phyloP scores from a whole-genome alignment of 2,888 invertebrate species.

The Drosophila stalkeri region DNA sequence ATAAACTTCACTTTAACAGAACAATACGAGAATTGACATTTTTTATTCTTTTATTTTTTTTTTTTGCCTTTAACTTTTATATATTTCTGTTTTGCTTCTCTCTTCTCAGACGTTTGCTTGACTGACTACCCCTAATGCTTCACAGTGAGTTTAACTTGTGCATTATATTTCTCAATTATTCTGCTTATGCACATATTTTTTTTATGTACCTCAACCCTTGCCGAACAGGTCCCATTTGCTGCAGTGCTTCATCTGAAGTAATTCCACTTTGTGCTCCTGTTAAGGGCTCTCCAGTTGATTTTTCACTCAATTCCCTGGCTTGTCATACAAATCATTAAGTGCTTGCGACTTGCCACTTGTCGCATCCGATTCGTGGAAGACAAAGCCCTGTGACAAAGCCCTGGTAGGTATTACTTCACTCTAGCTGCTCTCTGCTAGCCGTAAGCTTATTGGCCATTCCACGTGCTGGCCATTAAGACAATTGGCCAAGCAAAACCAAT shows the following conservation, averaged over 20 bases:
- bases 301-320: slow-evolving; percentile 18
- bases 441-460: slow-evolving; percentile 57
- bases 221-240: neutral
- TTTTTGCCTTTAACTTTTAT: neutral
- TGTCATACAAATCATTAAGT: slow-evolving; percentile 35
- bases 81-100: neutral
- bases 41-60: neutral
- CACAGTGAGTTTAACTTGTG: neutral
- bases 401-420: slow-evolving; percentile 8
- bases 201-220: neutral
- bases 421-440: slow-evolving; percentile 14
- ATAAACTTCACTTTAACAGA: neutral
- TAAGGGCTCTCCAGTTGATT: slow-evolving; percentile 13
- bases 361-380: slow-evolving; percentile 32
- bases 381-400: slow-evolving; percentile 25
- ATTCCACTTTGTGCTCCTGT: slow-evolving; percentile 1
- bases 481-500: slow-evolving; percentile 78
- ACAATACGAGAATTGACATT: neutral
- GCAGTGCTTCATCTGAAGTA: neutral
- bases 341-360: slow-evolving; percentile 28
- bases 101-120: too few species aligned
- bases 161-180: slow-evolving; percentile 1
- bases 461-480: slow-evolving; percentile 72
- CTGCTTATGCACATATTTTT: neutral
- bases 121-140: neutral